Conservation (phyloP, 2,113 vertebrate genomes). For the human region DNA sequence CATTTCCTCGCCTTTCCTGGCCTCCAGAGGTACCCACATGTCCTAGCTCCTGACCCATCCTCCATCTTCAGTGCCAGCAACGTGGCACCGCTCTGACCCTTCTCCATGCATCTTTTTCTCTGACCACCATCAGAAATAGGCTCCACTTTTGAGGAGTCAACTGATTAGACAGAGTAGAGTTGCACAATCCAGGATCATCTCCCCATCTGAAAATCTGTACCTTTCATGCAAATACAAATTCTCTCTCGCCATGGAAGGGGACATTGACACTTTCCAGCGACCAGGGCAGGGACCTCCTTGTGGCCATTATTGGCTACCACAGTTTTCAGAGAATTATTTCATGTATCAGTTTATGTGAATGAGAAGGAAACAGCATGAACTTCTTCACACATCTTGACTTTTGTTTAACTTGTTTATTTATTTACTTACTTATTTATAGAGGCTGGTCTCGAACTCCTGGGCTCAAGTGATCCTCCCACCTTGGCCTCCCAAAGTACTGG, state of each 20-base stretch:
- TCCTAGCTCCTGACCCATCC: not conserved
- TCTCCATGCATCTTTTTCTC: rapidly evolving
- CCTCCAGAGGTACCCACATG: rapidly evolving
- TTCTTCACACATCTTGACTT: not conserved
- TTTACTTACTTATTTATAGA: too few relatives aligned
- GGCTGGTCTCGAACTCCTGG: too few relatives aligned
- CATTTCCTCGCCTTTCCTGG: not conserved
- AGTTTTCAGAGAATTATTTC: not conserved
- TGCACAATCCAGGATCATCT: not conserved
- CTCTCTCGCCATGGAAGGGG: not conserved
- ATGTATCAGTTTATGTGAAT: not conserved
- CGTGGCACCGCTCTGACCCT: rapidly evolving
- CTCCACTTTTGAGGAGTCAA: not conserved
- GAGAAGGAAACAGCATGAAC: not conserved
- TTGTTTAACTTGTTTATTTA: not conserved
- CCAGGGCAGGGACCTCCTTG: not conserved
- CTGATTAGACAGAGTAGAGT: too few relatives aligned
- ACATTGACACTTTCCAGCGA: not conserved
- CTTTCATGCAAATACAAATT: not conserved
- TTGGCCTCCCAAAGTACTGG: too few relatives aligned
- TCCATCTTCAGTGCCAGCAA: too few relatives aligned
- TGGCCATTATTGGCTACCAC: rapidly evolving
- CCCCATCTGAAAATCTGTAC: not conserved
- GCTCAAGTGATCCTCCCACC: too few relatives aligned
- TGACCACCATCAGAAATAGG: not conserved